Evolutionary conservation across 2,888 invertebrate species (phyloP), one percentile per base, ranked within the genome.

Genomic region (Baccha elongata): DNA sequence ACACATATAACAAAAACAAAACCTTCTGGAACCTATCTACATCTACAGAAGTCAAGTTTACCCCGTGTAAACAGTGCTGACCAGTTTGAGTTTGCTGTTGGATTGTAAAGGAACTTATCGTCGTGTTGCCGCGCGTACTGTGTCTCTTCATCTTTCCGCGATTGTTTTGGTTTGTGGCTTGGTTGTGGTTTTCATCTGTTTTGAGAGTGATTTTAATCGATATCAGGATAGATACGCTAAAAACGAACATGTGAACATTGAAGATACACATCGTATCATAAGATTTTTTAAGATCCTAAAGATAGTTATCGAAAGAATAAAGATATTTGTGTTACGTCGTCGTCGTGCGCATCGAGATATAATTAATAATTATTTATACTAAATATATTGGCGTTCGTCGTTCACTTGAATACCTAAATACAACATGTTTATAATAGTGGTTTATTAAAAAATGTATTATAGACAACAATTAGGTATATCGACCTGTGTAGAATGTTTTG

Each of bases 1-100:
- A 19, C 26, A 46, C 2, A 42, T n/a, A n/a, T n/a, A 58, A 32
- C 29, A 52, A 48, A 19, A 40, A 19, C 29, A 40, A 40, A 60
- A 29, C 42, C 40, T 15, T 44, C 26, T 32, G 52, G 64, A 72
- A 67, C 26, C 68, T 83, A 83, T 83, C 83, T 44, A 60, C 83
- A 83, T 83, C 83, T 29, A 60, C 83, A 83, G 83, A 83, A 83
- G 83, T 83, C 83, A 83, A 83, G 83, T 83, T 78, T 83, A 68
- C 53, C 29, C 69, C 32, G 83, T 83, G 83, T 83, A 83, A 83
- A 83, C 78, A 83, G 83, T 64, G 83, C 68, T 83, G 83, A 83
- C 83, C 78, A 83, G 83, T 83, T 83, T 83, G 72, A 83, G 83
- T 83, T 83, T 52, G 83, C 68, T 78, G 64, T 68, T 83, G 83